A percentile compares a stretch with the other conserved stretches of the same genome.
phyloP scores from a whole-genome alignment of 1,140 invertebrate species.

The Oryctes rhinoceros region DNA sequence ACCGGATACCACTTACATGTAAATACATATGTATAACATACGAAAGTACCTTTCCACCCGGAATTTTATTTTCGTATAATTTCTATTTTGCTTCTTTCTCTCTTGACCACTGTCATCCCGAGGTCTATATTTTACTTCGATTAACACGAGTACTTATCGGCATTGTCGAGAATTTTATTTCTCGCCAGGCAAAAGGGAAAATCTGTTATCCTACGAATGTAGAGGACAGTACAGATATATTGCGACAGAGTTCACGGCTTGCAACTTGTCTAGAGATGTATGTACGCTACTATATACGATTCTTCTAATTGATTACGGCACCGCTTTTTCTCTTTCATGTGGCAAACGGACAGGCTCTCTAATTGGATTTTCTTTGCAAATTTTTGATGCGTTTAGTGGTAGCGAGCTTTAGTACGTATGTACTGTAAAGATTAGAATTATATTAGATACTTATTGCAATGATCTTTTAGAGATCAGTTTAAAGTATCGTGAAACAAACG shows the following conservation, averaged over 20 bases:
- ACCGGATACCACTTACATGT: too few species aligned
- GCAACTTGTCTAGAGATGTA: not conserved
- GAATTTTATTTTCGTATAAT: not conserved
- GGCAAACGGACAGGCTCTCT: not conserved
- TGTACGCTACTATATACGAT: not conserved
- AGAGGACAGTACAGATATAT: not conserved
- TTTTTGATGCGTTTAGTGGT: too few species aligned
- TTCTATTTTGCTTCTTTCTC: not conserved
- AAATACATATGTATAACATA: not conserved
- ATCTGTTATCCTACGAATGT: not conserved
- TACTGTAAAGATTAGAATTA: too few species aligned
- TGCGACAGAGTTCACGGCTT: not conserved
- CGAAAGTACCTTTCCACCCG: not conserved
- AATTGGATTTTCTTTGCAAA: too few species aligned
- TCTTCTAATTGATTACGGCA: slow-evolving; percentile 41
- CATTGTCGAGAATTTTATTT: slow-evolving; percentile 19
- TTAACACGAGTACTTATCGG: slow-evolving; percentile 13
- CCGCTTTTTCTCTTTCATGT: slow-evolving; percentile 38
- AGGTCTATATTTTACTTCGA: not conserved
- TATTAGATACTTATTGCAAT: too few species aligned
- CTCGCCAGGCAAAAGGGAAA: not conserved
- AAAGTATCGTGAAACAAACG: too few species aligned
- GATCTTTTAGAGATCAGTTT: too few species aligned
- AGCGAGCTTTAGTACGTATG: too few species aligned
- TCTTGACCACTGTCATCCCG: not conserved